Base-by-base conservation (phyloP, 2,888 invertebrate genomes). In the Plagodis dolabraria region DNA sequence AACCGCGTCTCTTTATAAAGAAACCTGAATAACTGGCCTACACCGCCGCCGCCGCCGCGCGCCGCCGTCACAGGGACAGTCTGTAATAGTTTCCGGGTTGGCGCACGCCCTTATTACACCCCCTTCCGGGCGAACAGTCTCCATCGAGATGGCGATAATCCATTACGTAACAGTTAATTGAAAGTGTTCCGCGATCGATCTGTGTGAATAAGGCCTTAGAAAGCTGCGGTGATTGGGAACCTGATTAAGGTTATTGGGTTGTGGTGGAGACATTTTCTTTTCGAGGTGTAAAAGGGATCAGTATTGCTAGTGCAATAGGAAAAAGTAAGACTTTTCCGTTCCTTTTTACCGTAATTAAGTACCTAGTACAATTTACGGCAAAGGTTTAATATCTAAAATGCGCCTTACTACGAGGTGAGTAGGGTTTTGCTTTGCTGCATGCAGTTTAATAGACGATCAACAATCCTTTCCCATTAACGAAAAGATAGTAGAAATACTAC, bases 41-140 rank as follows among this genome's bases (percentile, higher is more conserved):
- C 46, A 12, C 35, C 0, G 6, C 11, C 40, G 36, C 43, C 47
- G 38, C 33, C 33, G 33, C n/a, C n/a, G n/a, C n/a, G n/a, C 40
- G 36, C 43, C 47, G 38, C 33, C 33, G 33, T 53, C 11, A 48
- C 52, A 46, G 53, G 42, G 42, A 33, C 45, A 44, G 49, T 45
- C 40, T 65, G 80, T 81, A 82, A 85, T 83, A 81, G 81, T 77
- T 87, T 86, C 86, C 85, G 80, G 78, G 71, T 73, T 73, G 74
- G 43, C 74, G 81, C 72, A 68, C 77, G 74, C 71, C 73, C 80
- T 83, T 85, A 87, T 87, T 84, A 80, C 83, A 74, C 77, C 74
- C 77, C 72, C 71, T 76, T 80, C 81, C 85, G 77, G 72, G 61
- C 70, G 70, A 71, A 65, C 68, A 69, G 71, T 66, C 67, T 64